phyloP scores from a whole-genome alignment of 2,113 vertebrate species.

The Marmota flaviventris region DNA sequence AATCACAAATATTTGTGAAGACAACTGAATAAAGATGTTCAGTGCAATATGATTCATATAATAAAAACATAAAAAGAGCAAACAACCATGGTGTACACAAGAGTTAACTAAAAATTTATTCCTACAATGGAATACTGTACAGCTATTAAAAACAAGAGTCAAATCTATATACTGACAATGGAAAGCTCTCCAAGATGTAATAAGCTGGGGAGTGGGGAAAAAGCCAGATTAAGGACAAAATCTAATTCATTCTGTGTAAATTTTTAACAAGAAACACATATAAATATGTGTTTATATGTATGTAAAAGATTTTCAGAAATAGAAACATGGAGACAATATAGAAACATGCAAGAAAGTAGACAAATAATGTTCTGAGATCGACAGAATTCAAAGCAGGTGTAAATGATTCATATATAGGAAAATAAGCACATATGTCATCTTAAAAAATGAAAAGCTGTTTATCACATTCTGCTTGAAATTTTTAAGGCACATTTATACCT shows the following conservation, averaged over 20 bases:
- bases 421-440: not conserved
- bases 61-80: not conserved
- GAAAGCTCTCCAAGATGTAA: not conserved
- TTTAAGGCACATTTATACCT: not conserved
- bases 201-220: not conserved
- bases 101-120: constrained; percentile 1
- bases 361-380: not conserved
- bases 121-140: not conserved
- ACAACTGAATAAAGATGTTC: not conserved
- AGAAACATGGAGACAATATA: not conserved
- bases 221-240: not conserved
- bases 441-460: not conserved
- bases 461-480: constrained; percentile 1
- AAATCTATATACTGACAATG: not conserved
- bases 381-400: not conserved
- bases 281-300: no score
- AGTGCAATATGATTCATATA: not conserved
- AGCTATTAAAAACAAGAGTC: not conserved
- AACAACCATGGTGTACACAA: not conserved
- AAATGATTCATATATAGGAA: not conserved
- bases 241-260: not conserved
- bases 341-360: not conserved
- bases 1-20: constrained; percentile 31
- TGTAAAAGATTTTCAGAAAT: constrained; percentile 36
- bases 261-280: not conserved